Evolutionary conservation across 2,113 vertebrate species (phyloP).

Genomic region (Otus sunia): DNA sequence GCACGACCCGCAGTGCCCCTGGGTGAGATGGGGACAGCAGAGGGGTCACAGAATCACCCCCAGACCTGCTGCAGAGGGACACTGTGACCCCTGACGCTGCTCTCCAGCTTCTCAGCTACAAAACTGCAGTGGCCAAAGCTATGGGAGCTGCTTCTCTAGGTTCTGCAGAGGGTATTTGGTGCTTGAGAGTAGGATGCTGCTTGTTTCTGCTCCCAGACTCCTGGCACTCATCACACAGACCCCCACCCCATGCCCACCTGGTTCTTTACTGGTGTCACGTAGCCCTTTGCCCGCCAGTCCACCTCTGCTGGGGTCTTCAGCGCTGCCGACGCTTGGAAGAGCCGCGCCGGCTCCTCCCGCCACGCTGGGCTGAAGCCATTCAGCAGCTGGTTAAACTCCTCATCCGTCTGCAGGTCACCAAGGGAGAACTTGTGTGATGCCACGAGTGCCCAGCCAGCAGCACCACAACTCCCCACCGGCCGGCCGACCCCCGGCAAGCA

Average conservation of each 20-base stretch:
- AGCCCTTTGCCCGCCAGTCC: slow-evolving; percentile 50
- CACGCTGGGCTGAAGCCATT: neutral
- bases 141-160: neutral
- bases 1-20: slow-evolving; percentile 47
- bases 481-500: fast-evolving
- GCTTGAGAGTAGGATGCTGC: neutral
- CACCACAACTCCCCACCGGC: fast-evolving
- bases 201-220: neutral
- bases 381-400: slow-evolving; percentile 50
- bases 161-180: neutral
- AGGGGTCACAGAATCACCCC: fast-evolving
- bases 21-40: neutral
- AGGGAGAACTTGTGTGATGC: neutral
- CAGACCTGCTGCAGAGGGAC: fast-evolving
- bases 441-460: fast-evolving
- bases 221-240: fast-evolving
- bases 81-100: fast-evolving
- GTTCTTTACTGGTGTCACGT: slow-evolving; percentile 28
- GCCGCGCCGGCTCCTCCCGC: fast-evolving
- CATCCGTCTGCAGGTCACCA: neutral
- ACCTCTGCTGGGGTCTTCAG: neutral
- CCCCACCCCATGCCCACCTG: neutral
- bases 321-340: neutral
- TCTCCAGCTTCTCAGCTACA: neutral
- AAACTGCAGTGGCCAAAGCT: neutral